Evolutionary conservation across 2,113 vertebrate genomes (phyloP).

Genomic region (Petromus typicus): DNA sequence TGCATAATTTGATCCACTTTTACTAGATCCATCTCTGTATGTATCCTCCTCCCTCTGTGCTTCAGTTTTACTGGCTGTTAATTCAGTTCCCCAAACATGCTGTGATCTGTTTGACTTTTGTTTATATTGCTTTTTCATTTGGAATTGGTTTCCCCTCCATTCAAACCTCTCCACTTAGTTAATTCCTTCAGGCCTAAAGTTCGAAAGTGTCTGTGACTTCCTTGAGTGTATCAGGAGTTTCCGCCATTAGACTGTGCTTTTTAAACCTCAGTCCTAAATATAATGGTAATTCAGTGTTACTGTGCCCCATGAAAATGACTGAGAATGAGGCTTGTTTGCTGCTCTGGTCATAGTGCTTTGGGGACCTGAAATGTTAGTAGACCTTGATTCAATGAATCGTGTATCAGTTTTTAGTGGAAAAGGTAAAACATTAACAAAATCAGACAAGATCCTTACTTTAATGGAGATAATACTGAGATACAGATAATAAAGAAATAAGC

Average conservation of each 20-base stretch:
- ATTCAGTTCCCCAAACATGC: neutral
- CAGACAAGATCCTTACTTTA: neutral
- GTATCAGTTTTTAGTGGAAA: conserved; percentile 29
- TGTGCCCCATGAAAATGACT: neutral
- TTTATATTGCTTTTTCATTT: neutral
- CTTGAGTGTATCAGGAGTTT: conserved; percentile 32
- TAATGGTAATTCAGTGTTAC: neutral
- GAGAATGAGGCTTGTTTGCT: neutral
- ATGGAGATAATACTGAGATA: neutral
- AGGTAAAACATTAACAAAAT: neutral
- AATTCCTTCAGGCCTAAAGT: conserved; percentile 19
- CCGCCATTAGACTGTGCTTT: neutral
- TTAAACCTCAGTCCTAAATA: neutral
- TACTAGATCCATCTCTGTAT: neutral
- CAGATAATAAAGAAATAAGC: neutral
- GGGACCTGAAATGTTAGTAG: neutral
- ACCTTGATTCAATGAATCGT: neutral
- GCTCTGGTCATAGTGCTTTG: neutral
- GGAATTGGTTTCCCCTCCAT: neutral
- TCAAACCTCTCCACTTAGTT: neutral
- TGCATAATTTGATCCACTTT: neutral
- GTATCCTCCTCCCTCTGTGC: neutral
- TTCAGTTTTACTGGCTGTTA: neutral
- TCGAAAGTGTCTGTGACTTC: conserved; percentile 45
- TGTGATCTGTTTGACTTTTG: neutral